Base-by-base conservation (phyloP, 2,888 invertebrate species). In the Xestia ashworthii region DNA sequence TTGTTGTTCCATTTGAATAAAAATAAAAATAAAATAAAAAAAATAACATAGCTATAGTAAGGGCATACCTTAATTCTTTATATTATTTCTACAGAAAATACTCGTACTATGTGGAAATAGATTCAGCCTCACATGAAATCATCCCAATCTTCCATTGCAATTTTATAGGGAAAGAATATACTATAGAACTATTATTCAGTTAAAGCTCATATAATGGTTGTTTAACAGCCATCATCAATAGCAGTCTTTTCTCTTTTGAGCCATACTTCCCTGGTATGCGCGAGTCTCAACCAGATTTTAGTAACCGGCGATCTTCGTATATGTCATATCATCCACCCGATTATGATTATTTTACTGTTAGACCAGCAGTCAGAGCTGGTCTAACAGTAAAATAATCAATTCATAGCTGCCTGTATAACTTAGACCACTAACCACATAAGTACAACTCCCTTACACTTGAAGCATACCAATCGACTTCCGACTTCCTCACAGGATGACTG, bases 381-480 rank as follows among this genome's bases (percentile, higher is more conserved):
- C 62, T 38, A 19, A 25, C 12, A 19, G 19, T 32, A 22, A 38
- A 38, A 25, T n/a, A 50, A 50, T 80, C 5, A n/a, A n/a, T n/a
- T 50, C 41, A 58, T 19, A 48, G 9, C 12, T 22, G 8, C 11
- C 0, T 44, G 14, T n/a, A 16, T 58, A 48, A 4, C 9, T 25
- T 38, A 44, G 2, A 64, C 19, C 14, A 66, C 38, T 68, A 32
- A n/a, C 62, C 14, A 44, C 12, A 53, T 32, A 70, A 72, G 72
- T 73, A 73, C 76, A 44, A 65, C 41, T 38, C 16, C 22, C 44
- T 48, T 12, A 72, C 71, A 41, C 50, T 22, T n/a, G 12, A 3
- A n/a, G 86, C 79, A 78, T 86, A 86, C 86, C 22, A 74, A 84
- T 78, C 3, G 0, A 86, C 67, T 79, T 83, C 86, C 83, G 72